These are phyloP conservation scores for Drosophila bocqueti DNA, from an alignment of 1,140 invertebrate genomes.

Conservation along the genomic window DNA sequence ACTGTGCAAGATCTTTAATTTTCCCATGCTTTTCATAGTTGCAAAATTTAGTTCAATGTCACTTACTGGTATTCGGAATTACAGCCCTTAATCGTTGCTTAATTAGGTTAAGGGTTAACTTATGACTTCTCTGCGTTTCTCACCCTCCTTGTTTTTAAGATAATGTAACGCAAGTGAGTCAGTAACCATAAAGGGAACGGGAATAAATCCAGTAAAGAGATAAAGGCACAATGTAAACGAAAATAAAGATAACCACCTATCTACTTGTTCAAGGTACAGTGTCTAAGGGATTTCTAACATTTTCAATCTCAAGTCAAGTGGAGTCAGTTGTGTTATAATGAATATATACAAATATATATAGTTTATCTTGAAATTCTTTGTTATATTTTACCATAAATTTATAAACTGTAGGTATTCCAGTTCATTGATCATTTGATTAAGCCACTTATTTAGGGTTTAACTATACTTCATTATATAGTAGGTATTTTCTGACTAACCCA, in stretches of 20 bases:
- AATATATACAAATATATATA: no score
- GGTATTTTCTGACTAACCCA: not conserved
- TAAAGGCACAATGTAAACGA: slow-evolving; percentile 1
- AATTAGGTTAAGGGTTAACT: slow-evolving; percentile 23
- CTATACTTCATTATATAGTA: not conserved
- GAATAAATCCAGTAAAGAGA: not conserved
- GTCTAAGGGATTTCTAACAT: not conserved
- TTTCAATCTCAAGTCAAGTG: not conserved
- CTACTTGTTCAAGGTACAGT: not conserved
- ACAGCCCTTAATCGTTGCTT: not conserved
- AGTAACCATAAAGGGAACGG: not conserved
- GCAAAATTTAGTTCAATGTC: slow-evolving; percentile 65
- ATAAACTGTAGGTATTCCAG: not conserved
- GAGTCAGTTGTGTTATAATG: not conserved
- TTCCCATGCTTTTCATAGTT: slow-evolving; percentile 18
- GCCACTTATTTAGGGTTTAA: no score
- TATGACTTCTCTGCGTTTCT: not conserved
- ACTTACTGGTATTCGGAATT: slow-evolving; percentile 19
- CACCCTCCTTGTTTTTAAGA: not conserved
- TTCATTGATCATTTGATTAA: no score
- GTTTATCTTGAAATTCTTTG: not conserved
- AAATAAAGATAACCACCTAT: slow-evolving; percentile 12
- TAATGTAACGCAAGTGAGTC: slow-evolving; percentile 12
- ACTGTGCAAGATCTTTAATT: slow-evolving; percentile 32
- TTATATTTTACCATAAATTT: not conserved